Percentiles rank a stretch among this genome's conserved stretches.
phyloP scores from a whole-genome alignment of 2,888 invertebrate species.

The Lasius platythorax region DNA sequence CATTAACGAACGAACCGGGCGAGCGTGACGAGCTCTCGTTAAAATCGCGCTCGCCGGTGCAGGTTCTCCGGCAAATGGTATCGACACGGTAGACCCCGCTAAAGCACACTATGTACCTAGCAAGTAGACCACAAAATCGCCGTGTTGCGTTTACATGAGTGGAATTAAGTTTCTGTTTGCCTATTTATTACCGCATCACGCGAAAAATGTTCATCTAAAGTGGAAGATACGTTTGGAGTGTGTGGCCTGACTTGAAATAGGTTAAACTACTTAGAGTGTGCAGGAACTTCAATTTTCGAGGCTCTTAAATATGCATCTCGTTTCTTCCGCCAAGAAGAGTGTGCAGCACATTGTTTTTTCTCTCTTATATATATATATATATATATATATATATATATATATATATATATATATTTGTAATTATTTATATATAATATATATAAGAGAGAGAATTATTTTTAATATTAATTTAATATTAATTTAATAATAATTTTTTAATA shows the following conservation, averaged over 20 bases:
- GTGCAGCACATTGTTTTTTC: not conserved
- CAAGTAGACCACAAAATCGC: constrained; percentile 40
- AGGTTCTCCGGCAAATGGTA: constrained; percentile 8
- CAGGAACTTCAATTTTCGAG: not conserved
- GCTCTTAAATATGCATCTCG: not conserved
- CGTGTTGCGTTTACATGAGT: constrained; percentile 20
- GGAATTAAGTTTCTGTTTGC: constrained; percentile 51
- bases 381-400: no score
- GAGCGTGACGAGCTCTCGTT: constrained; percentile 56
- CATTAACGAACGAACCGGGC: constrained; percentile 39
- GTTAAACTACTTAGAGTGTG: constrained; percentile 5
- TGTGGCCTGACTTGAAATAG: constrained; percentile 2
- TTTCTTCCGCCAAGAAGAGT: not conserved
- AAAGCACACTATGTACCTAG: not conserved
- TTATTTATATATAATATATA: no score
- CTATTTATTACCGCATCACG: constrained; percentile 48
- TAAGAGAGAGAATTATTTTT: no score
- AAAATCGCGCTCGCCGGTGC: constrained; percentile 21
- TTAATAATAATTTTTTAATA: no score
- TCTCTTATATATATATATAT: not conserved
- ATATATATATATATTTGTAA: no score
- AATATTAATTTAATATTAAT: no score
- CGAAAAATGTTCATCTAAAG: constrained; percentile 26
- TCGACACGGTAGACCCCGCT: constrained; percentile 24
- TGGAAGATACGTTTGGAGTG: not conserved